Conservation (phyloP, 1,140 invertebrate species). For the Drosophila watanabei region DNA sequence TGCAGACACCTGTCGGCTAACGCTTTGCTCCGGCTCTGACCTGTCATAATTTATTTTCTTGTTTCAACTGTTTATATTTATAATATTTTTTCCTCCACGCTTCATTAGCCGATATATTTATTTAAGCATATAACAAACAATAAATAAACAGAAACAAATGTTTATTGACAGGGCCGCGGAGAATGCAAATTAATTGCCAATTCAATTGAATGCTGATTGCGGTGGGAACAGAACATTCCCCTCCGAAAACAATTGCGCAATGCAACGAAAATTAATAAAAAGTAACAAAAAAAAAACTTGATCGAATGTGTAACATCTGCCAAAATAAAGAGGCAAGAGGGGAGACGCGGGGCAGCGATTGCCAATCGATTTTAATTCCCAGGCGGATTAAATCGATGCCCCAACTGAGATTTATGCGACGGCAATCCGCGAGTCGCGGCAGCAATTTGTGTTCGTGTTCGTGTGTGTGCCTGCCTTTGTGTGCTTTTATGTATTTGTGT, state of each 20-base stretch:
- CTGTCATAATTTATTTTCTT: conserved; percentile 57
- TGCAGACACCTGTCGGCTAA: conserved; percentile 76
- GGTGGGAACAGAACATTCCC: conserved; percentile 58
- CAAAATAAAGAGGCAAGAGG: background rate
- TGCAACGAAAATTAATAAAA: conserved; percentile 31
- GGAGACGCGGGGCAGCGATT: conserved; percentile 19
- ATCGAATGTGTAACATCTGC: conserved; percentile 66
- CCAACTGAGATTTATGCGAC: conserved; percentile 72
- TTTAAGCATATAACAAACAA: conserved; percentile 51
- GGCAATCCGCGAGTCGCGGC: conserved; percentile 50
- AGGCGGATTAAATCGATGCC: conserved; percentile 74
- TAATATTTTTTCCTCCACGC: conserved; percentile 45
- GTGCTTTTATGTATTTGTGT: conserved; percentile 33
- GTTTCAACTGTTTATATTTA: conserved; percentile 51
- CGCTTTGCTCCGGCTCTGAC: conserved; percentile 56
- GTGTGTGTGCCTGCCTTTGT: conserved; percentile 27
- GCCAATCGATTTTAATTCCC: conserved; percentile 67
- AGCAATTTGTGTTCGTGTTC: conserved; percentile 45
- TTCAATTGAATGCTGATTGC: conserved; percentile 71
- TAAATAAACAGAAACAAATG: conserved; percentile 65
- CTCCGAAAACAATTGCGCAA: conserved; percentile 60
- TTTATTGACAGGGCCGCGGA: conserved; percentile 52
- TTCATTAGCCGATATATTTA: conserved; percentile 47
- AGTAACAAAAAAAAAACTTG: conserved; percentile 32
- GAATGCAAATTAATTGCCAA: conserved; percentile 66